Conservation (phyloP, 2,797 vertebrate species). For the Pangasius krempfi region DNA sequence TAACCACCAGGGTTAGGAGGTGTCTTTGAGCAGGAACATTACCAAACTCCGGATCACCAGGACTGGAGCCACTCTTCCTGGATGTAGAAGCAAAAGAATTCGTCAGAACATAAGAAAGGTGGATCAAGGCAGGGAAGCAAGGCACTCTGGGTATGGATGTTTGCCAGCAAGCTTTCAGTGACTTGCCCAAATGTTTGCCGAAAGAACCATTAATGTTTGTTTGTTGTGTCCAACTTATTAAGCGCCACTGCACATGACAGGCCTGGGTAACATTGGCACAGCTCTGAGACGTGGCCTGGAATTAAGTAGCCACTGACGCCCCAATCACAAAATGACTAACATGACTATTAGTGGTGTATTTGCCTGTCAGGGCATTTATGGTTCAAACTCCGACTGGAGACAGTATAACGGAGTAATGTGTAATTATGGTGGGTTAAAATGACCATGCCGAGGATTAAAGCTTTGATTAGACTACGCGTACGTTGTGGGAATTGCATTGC, state of each 20-base stretch:
- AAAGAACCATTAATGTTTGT: slow-evolving; percentile 59
- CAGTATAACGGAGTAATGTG: slow-evolving; percentile 57
- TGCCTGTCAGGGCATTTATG: slow-evolving; percentile 69
- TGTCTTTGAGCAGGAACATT: background rate
- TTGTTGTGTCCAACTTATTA: slow-evolving; percentile 66
- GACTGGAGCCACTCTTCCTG: background rate
- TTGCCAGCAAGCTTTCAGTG: slow-evolving; percentile 33
- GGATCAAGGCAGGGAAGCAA: background rate
- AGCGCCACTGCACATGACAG: slow-evolving; percentile 60
- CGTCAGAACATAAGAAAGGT: background rate
- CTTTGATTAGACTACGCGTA: slow-evolving; percentile 66
- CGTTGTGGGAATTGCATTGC: slow-evolving; percentile 49
- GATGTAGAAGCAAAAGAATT: slow-evolving; percentile 5
- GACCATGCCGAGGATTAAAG: slow-evolving; percentile 65
- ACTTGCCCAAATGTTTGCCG: slow-evolving; percentile 28
- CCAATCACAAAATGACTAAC: slow-evolving; percentile 69
- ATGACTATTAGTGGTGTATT: slow-evolving; percentile 64
- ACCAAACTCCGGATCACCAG: background rate
- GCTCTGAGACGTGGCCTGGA: slow-evolving; percentile 66
- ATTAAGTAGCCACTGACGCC: slow-evolving; percentile 68
- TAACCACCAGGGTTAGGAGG: background rate
- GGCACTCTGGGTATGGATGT: slow-evolving; percentile 6
- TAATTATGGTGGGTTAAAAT: slow-evolving; percentile 65
- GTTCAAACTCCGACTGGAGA: slow-evolving; percentile 59
- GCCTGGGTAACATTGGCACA: slow-evolving; percentile 54